phyloP scores from a whole-genome alignment of 2,113 vertebrate genomes.

The Datnioides undecimradiatus region DNA sequence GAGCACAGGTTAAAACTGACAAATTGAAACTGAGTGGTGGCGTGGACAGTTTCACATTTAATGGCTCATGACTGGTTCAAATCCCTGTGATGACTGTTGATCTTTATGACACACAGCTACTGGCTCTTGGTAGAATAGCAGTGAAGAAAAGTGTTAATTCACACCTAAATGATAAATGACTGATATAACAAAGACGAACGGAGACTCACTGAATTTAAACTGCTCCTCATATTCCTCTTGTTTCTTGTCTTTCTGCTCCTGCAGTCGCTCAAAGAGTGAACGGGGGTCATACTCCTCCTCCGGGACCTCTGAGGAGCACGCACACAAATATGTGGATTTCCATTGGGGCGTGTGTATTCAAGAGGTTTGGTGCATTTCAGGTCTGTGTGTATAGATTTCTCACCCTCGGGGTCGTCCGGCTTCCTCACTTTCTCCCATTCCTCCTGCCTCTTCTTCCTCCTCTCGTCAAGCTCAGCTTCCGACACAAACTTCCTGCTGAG shows the following conservation, averaged over 20 bases:
- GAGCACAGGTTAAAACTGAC: neutral
- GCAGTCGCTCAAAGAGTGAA: slow-evolving; percentile 93
- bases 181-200: neutral
- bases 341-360: neutral
- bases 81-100: neutral
- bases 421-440: slow-evolving; percentile 99
- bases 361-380: neutral
- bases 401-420: slow-evolving; percentile 95
- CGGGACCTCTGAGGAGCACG: slow-evolving; percentile 87
- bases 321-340: slow-evolving; percentile 25
- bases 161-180: neutral
- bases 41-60: neutral
- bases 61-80: neutral
- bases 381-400: slow-evolving; percentile 4
- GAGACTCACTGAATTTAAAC: slow-evolving; percentile 96
- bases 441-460: slow-evolving; percentile 93
- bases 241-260: slow-evolving; percentile 98
- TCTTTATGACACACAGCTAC: neutral
- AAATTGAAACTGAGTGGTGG: neutral
- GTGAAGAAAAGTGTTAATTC: neutral
- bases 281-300: slow-evolving; percentile 94
- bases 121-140: too few relatives aligned
- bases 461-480: slow-evolving; percentile 93
- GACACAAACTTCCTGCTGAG: slow-evolving; percentile 96
- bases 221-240: slow-evolving; percentile 98